Evolutionary conservation across 2,113 vertebrate genomes (phyloP), one percentile per base, ranked within the genome.

Genomic region (Nipponia nippon): DNA sequence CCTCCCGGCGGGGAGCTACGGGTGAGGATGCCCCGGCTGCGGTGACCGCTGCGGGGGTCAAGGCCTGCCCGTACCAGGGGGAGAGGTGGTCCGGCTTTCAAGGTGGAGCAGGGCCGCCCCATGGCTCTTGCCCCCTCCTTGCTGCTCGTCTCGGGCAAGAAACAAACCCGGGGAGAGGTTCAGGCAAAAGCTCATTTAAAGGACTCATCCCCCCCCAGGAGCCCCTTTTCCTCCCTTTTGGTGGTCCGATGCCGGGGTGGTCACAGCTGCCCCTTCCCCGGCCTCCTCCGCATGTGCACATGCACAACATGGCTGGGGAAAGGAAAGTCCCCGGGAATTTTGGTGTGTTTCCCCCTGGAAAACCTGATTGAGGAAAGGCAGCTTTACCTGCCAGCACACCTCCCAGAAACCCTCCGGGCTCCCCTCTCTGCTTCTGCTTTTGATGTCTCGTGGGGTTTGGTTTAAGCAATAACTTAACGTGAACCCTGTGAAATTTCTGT

Each of bases 291-390:
- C 11, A 8, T 5, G 7, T 56, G 55, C 25, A n/a, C 25, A 10
- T 16, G 5, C 11, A 30, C 1, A 6, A 7, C 1, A 0, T 69
- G 62, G 22, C 36, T 2, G 4, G 15, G 29, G n/a, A 70, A 66
- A 26, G 36, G 40, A 42, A 73, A 56, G 32, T 87, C 26, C 20
- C 30, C 3, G 7, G 25, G 38, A 84, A 59, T 90, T 89, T 87
- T 1, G 10, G 9, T 82, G 46, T 42, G 7, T 38, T 38, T 38
- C 44, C 20, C n/a, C 40, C 26, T 26, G 36, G 49, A 91, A 91
- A 91, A 46, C 5, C 17, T 82, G 22, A 9, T 26, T 3, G 3
- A 61, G 22, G 32, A 84, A 90, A 90, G 36, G 13, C n/a, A 55
- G 32, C 13, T 75, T 91, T 53, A 87, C 30, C 72, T 84, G 38